Evolutionary conservation across 2,888 invertebrate species (phyloP), one percentile per base, ranked within the genome.

Genomic region (Cordilura impudica): DNA sequence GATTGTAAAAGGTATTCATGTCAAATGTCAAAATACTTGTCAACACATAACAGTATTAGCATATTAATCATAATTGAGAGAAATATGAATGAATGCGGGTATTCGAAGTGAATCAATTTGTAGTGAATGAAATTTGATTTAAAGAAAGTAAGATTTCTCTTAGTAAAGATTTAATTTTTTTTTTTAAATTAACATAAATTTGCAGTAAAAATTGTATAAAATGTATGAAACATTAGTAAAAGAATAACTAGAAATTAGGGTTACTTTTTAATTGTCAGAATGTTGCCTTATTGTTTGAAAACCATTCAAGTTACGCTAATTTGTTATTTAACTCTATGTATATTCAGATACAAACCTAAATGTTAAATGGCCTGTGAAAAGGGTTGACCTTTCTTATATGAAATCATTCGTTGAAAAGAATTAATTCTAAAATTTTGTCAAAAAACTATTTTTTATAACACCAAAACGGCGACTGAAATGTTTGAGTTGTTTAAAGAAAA

Each of bases 321-420:
- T 78, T 69, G 47, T 54, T 73, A 65, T 65, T 69, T 26, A 49
- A 73, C 45, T 72, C 65, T 29, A 51, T 39, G n/a, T 67, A 74
- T 45, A 26, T 61, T 69, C 35, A 0, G 54, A n/a, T n/a, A 43
- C 21, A 18, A 54, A 61, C 29, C 29, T 63, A 14, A 47, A 73
- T 66, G 70, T 78, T 78, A 74, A 78, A 78, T 65, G 69, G 73
- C 14, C 73, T 78, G 70, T 78, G 45, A 78, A 78, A 78, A 70
- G 73, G 78, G 70, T 76, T 78, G 78, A 78, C 69, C 73, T 43
- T 65, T 65, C 43, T n/a, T 14, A 39, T 1, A 14, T 12, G 16
- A 16, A 26, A 39, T 4, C 35, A n/a, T 29, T 53, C 23, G n/a
- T 39, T 23, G 18, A 31, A 78, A 69, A 7, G 35, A 31, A 8